Percentiles rank a stretch among this genome's conserved stretches.
phyloP scores from a whole-genome alignment of 2,888 invertebrate genomes.

The Tolmerus cingulatus region DNA sequence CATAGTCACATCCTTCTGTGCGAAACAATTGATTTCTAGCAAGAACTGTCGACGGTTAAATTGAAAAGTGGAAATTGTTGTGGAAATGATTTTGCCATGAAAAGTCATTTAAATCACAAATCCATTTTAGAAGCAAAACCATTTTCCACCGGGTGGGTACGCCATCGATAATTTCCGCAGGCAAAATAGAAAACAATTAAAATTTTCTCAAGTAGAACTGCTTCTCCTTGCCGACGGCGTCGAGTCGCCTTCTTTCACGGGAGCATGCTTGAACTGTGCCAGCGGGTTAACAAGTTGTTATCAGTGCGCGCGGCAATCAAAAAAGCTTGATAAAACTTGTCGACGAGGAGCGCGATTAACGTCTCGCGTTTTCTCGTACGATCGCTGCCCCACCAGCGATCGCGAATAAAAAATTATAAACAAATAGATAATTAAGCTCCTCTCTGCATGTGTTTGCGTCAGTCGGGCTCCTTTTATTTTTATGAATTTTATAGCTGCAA shows the following conservation, averaged over 20 bases:
- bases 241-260: background rate
- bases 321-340: background rate
- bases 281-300: constrained; percentile 7
- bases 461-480: background rate
- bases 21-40: background rate
- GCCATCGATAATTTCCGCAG: background rate
- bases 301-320: background rate
- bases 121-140: background rate
- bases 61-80: background rate
- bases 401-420: background rate
- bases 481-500: background rate
- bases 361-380: background rate
- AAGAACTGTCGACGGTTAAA: background rate
- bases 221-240: background rate
- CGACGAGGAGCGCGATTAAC: background rate
- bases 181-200: background rate
- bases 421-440: background rate
- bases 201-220: background rate
- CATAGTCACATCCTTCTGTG: background rate
- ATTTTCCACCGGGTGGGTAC: background rate
- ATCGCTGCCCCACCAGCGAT: background rate
- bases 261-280: background rate
- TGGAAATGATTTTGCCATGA: background rate
- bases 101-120: background rate
- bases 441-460: background rate